Base-by-base conservation (phyloP, 2,113 vertebrate species). In the Paramisgurnus dabryanus region DNA sequence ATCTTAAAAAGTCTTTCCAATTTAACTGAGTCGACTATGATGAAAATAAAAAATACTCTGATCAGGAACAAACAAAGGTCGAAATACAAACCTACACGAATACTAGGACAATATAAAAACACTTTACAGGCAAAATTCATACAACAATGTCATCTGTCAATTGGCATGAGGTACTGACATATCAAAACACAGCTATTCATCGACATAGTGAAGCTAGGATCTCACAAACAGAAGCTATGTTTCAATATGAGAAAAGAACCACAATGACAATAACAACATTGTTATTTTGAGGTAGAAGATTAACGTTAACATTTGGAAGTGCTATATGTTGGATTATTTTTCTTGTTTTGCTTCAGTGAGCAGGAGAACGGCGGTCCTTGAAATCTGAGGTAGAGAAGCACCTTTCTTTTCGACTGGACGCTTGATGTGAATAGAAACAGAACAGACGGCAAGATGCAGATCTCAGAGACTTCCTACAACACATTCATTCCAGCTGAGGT, bases 401-500 rank as follows among this genome's bases (percentile, higher is more conserved):
- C 91, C 90, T 89, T 91, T 91, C 93, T 86, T 86, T 83, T 88
- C 85, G 92, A 93, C 91, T 92, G 89, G 93, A 91, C 88, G 90
- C 85, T 94, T 88, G 69, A 86, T 79, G 78, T 87, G 84, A 88
- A 82, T 87, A 84, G 55, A 88, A 88, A 89, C 85, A 84, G 90
- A 95, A 89, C 89, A 91, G 49, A 84, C 88, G 92, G 87, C 92
- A 95, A 94, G 93, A 90, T 87, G 18, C 88, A 92, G 90, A 91
- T 88, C 89, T 71, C 75, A 90, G 86, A 88, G 90, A 86, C 93
- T 93, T 93, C 94, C 94, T 93, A 88, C 85, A 91, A 94, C 93
- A 99, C 97, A 98, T 98, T 98, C 97, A 97, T 96, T 95, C 93
- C 94, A 95, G 96, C 93, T 97, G 97, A 99, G 97, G 97, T 99